Evolutionary conservation across 2,797 vertebrate genomes (phyloP), one percentile per base, ranked within the genome.

Genomic region (Cirrhinus molitorella): DNA sequence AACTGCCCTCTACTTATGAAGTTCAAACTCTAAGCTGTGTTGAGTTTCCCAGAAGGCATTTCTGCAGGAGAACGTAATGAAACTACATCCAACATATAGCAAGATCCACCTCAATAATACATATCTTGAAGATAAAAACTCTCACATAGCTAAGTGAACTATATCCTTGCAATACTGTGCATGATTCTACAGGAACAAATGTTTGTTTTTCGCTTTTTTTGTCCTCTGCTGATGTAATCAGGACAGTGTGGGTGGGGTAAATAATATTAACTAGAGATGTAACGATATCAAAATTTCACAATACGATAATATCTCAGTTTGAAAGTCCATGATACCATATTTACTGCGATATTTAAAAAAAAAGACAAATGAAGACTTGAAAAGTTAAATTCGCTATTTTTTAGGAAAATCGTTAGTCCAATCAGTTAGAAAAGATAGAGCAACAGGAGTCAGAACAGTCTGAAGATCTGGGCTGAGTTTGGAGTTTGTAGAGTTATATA

Each of bases 1-100:
- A 78, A 65, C 76, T 78, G 57, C 23, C 57, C 59, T 43, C 14
- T 49, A 34, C 76, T 65, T 78, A 66, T 66, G 7, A 65, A 66
- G 25, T 79, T 37, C 45, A 79, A 79, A 79, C 59, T 25, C 23
- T 21, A 37, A 76, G 55, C 16, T 77, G 23, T 13, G 40, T 19
- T 31, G 61, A 51, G 59, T 34, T 37, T 79, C 45, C 76, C 76
- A 51, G 28, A 37, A 66, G 61, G 13, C 45, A 37, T 79, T 79
- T 79, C 21, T 17, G 13, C 21, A 49, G 21, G 7, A 65, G 25
- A 53, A 79, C 7, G 9, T 53, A 66, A 79, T 66, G 59, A 53
- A 21, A 51, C 65, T 17, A 66, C 17, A 47, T n/a, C 74, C 55
- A 79, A 34, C 61, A 37, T 16, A 65, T 31, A 49, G 25, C 12